Base-by-base conservation (phyloP, 2,113 vertebrate species). In the Sinocyclocheilus anshuiensis region DNA sequence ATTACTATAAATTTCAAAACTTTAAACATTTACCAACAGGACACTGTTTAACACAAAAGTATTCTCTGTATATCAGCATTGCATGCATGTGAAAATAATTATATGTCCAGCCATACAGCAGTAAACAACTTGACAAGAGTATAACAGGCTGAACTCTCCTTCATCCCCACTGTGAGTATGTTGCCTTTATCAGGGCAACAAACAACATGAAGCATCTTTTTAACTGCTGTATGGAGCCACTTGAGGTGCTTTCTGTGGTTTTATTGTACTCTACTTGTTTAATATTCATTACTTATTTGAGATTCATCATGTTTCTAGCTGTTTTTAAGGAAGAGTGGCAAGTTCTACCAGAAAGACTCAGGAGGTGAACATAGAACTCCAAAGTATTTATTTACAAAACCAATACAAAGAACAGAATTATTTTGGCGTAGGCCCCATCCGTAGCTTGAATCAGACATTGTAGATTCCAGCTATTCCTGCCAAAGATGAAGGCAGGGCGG, bases 61-160 rank as follows among this genome's bases (percentile, higher is more conserved):
- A 1, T 45, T 48, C 72, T 48, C 12, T 75, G 42, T 75, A 75
- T 1, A n/a, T 75, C 42, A 48, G 72, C 22, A 48, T 24, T 75
- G 22, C n/a, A 75, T 39, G 72, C 1, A n/a, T 78, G 26, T 78
- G 61, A 13, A 69, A 53, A 78, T 84, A 77, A 84, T 84, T 26
- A 63, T 48, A 5, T 55, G 15, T 76, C 39, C 84, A 59, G 42
- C 39, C 45, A 65, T 69, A 45, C 22, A 18, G 22, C 18, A 26
- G 69, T 45, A 61, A 84, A 61, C 53, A 75, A 75, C 33, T 53
- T 75, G 50, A 59, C 65, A 80, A 55, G 4, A 18, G 16, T 4
- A 69, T 42, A 16, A 55, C 50, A 36, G 18, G 42, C 29, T 79
- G 42, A 77, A 76, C 72, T 18, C 15, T 39, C 57, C 83, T 36